Evolutionary conservation across 2,113 vertebrate genomes (phyloP).

Genomic region (Tetrax tetrax): DNA sequence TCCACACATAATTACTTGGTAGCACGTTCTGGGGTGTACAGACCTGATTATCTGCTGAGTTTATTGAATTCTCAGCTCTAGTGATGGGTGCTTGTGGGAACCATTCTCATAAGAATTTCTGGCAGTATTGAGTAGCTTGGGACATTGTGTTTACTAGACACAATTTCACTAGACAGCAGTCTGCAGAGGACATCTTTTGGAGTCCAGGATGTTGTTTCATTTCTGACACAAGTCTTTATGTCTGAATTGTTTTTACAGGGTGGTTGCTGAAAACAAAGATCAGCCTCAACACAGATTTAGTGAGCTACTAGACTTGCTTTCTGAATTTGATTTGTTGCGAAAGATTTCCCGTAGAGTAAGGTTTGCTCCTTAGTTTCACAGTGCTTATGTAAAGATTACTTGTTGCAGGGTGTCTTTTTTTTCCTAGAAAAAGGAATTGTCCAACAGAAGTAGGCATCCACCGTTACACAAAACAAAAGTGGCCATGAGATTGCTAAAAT

Average conservation of each 20-base stretch:
- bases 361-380: not conserved
- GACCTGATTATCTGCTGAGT: not conserved
- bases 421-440: not conserved
- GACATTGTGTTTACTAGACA: not conserved
- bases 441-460: not conserved
- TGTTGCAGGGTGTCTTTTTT: not conserved
- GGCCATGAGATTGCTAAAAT: not conserved
- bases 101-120: not conserved
- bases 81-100: not conserved
- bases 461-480: not conserved
- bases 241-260: not conserved
- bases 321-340: not conserved
- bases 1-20: fast-evolving
- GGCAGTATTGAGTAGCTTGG: not conserved
- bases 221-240: not conserved
- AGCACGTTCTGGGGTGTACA: not conserved
- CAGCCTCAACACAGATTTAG: not conserved
- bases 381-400: not conserved
- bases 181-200: not conserved
- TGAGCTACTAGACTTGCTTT: not conserved
- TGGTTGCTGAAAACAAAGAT: not conserved
- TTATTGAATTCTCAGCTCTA: not conserved
- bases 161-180: not conserved
- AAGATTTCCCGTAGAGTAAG: not conserved
- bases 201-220: not conserved